phyloP scores from a whole-genome alignment of 2,888 invertebrate genomes.

The Drosophila rubida region DNA sequence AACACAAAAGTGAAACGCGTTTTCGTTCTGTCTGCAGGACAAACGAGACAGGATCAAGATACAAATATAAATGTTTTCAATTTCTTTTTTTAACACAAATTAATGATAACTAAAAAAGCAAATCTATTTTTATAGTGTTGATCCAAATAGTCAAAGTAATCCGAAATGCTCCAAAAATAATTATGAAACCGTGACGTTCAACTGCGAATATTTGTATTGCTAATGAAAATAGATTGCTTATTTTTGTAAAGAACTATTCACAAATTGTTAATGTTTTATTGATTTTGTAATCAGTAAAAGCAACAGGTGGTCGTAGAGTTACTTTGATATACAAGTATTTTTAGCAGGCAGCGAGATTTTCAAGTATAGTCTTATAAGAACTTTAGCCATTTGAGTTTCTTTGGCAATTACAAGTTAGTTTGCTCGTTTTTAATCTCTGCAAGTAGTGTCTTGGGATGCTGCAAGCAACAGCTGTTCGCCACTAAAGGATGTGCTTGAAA shows the following conservation, averaged over 20 bases:
- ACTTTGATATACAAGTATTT: no score
- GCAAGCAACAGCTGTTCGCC: not conserved
- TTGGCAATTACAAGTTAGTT: no score
- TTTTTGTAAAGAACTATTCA: not conserved
- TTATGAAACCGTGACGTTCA: not conserved
- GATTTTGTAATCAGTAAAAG: not conserved
- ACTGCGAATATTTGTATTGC: not conserved
- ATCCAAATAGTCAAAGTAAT: not conserved
- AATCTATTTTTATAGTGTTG: slow-evolving; percentile 1
- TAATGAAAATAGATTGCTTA: not conserved
- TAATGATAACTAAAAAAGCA: not conserved
- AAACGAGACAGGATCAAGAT: not conserved
- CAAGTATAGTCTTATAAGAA: no score
- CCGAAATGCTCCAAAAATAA: slow-evolving; percentile 1
- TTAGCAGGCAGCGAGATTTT: no score
- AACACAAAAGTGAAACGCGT: not conserved
- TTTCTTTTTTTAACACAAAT: not conserved
- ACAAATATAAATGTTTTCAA: not conserved
- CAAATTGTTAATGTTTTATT: not conserved
- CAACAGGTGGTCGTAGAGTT: not conserved
- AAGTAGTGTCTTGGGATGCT: not conserved
- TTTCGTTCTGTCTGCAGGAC: not conserved
- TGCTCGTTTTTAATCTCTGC: no score
- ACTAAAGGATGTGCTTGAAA: slow-evolving; percentile 41
- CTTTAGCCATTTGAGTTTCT: no score